Percentiles rank a stretch among this genome's conserved stretches.
phyloP scores from a whole-genome alignment of 2,797 vertebrate species.

The Acipenser ruthenus region DNA sequence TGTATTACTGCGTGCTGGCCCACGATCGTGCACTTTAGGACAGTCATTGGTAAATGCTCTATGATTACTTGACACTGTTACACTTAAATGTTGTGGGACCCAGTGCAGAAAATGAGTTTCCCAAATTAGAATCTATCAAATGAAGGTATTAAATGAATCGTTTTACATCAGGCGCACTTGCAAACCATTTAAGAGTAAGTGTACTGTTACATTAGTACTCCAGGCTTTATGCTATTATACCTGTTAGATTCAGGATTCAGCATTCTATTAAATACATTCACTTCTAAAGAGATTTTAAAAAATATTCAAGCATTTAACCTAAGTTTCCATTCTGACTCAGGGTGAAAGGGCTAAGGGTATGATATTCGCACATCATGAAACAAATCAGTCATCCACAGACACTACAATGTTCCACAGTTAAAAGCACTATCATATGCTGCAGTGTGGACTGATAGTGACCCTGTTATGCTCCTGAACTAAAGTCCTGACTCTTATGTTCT shows the following conservation, averaged over 20 bases:
- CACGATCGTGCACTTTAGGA: too few relatives aligned
- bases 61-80: too few relatives aligned
- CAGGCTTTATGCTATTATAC: neutral
- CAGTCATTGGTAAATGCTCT: too few relatives aligned
- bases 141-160: neutral
- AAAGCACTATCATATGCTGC: neutral
- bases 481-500: neutral
- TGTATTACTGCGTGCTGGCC: too few relatives aligned
- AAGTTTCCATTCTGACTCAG: constrained; percentile 22
- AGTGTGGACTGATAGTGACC: constrained; percentile 3
- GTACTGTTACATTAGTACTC: neutral
- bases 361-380: constrained; percentile 14
- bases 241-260: constrained; percentile 16
- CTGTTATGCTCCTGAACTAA: neutral
- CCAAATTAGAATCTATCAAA: neutral
- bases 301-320: constrained; percentile 27
- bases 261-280: constrained; percentile 18
- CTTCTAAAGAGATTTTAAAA: constrained; percentile 27
- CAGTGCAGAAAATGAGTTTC: neutral
- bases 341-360: constrained; percentile 5
- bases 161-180: neutral
- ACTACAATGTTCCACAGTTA: neutral
- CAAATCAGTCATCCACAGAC: constrained; percentile 6
- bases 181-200: neutral
- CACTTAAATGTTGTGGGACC: too few relatives aligned